Evolutionary conservation across 2,888 invertebrate genomes (phyloP).

Genomic region (Alcis repandata): DNA sequence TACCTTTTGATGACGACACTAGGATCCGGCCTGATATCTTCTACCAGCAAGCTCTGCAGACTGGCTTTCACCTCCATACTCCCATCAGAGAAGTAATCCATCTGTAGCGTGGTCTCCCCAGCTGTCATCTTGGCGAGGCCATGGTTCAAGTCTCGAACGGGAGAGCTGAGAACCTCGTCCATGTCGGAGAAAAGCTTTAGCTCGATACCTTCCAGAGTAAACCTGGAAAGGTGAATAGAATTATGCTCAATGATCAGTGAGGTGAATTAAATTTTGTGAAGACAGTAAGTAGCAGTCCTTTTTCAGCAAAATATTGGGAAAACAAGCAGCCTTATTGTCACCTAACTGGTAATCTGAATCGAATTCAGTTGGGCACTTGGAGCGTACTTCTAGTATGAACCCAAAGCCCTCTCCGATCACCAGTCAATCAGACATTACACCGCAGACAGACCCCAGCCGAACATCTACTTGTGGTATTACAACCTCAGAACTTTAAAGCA

Average conservation of each 20-base stretch:
- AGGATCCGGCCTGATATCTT: constrained; percentile 91
- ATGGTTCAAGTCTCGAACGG: constrained; percentile 90
- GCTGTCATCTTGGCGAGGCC: constrained; percentile 90
- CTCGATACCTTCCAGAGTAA: constrained; percentile 90
- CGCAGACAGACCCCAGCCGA: too few species aligned
- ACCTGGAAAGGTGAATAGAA: constrained; percentile 67
- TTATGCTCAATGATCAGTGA: background rate
- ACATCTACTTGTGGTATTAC: too few species aligned
- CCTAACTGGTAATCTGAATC: too few species aligned
- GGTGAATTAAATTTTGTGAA: background rate
- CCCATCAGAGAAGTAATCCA: constrained; percentile 89
- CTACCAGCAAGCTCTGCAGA: constrained; percentile 89
- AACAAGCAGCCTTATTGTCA: too few species aligned
- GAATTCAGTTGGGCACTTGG: too few species aligned
- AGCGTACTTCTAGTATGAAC: too few species aligned
- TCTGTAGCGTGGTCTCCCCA: constrained; percentile 88
- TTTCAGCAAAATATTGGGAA: too few species aligned
- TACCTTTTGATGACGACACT: constrained; percentile 87
- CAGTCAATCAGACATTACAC: too few species aligned
- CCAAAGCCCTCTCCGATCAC: too few species aligned
- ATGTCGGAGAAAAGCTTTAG: constrained; percentile 90
- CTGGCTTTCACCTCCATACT: constrained; percentile 90
- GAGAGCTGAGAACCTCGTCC: constrained; percentile 91
- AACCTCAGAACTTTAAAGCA: background rate
- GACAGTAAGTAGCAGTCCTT: too few species aligned